Evolutionary conservation across 2,888 invertebrate genomes (phyloP).

Genomic region (Prenolepis imparis): DNA sequence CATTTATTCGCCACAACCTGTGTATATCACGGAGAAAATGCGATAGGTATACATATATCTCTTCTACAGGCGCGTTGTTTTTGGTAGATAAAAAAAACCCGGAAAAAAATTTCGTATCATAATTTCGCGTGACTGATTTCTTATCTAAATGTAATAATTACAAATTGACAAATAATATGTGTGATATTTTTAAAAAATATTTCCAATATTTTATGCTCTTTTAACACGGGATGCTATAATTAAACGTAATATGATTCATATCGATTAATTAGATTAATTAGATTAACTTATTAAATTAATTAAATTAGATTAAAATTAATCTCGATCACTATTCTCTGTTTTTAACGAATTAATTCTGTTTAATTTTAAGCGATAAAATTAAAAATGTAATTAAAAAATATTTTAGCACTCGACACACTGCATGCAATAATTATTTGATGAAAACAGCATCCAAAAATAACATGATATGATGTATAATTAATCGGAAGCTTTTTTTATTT

Average conservation of each 20-base stretch:
- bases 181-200: constrained; percentile 13
- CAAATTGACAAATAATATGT: not conserved
- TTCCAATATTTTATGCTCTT: constrained; percentile 6
- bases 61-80: not conserved
- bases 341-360: not conserved
- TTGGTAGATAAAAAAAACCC: not conserved
- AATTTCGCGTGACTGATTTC: not conserved
- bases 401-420: not conserved
- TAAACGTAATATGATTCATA: constrained; percentile 27
- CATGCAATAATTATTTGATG: constrained; percentile 12
- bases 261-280: not conserved
- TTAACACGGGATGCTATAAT: not conserved
- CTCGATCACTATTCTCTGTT: constrained; percentile 18
- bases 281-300: not conserved
- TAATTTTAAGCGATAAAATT: constrained; percentile 38
- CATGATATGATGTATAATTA: not conserved
- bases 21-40: not conserved
- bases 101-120: not conserved
- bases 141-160: not conserved
- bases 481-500: not conserved
- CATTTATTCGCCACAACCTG: constrained; percentile 38
- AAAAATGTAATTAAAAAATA: constrained; percentile 8
- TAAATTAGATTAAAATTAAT: constrained; percentile 19
- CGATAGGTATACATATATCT: not conserved
- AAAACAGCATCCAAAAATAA: not conserved